phyloP scores from a whole-genome alignment of 2,888 invertebrate species.

The Lucinisca nassula region DNA sequence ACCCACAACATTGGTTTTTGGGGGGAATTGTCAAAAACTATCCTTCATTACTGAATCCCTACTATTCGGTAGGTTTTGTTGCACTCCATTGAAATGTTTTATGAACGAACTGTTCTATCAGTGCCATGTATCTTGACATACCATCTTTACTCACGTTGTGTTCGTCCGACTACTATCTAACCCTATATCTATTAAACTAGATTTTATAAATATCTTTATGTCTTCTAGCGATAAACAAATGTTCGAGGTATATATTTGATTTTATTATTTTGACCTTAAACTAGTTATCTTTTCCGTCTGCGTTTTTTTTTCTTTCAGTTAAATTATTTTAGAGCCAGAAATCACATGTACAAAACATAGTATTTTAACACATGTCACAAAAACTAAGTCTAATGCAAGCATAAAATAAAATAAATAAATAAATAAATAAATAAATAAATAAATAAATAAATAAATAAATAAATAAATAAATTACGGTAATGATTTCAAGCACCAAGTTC shows the following conservation, averaged over 20 bases:
- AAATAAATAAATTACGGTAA: neutral
- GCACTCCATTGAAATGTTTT: too few relatives aligned
- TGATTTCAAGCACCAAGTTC: too few relatives aligned
- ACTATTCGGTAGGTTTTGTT: too few relatives aligned
- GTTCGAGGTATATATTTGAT: neutral
- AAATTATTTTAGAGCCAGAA: too few relatives aligned
- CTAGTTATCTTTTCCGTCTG: too few relatives aligned
- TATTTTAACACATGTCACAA: too few relatives aligned
- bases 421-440: neutral
- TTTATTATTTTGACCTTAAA: constrained; percentile 1
- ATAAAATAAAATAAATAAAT: neutral
- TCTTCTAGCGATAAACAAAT: constrained; percentile 6
- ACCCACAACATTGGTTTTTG: too few relatives aligned
- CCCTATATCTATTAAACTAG: neutral
- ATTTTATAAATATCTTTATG: constrained; percentile 12
- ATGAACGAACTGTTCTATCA: neutral
- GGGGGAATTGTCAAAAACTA: too few relatives aligned
- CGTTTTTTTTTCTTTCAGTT: too few relatives aligned
- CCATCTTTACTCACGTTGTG: constrained; percentile 20
- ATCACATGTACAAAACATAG: too few relatives aligned
- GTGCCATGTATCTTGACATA: constrained; percentile 23
- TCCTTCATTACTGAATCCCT: too few relatives aligned
- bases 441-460: neutral
- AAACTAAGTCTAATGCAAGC: too few relatives aligned
- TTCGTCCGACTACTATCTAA: constrained; percentile 28